phyloP scores from a whole-genome alignment of 2,113 vertebrate genomes.

The Syrmaticus mikado region DNA sequence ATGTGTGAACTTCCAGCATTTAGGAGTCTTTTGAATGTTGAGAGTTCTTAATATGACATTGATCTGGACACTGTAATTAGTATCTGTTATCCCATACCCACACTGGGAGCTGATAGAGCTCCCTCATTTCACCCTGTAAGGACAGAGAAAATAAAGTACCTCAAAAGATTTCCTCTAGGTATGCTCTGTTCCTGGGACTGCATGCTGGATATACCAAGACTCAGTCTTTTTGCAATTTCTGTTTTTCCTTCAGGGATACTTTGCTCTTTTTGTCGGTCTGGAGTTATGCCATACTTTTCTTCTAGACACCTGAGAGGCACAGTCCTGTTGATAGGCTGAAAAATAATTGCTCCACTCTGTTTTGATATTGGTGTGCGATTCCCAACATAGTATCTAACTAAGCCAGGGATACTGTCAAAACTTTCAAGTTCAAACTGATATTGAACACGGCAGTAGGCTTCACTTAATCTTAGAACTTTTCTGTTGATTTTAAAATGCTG shows the following conservation, averaged over 20 bases:
- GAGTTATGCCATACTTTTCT: slow-evolving; percentile 85
- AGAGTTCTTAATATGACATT: background rate
- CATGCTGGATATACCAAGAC: slow-evolving; percentile 82
- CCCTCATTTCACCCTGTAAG: background rate
- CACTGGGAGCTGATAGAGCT: background rate
- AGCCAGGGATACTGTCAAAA: slow-evolving; percentile 91
- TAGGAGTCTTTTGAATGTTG: background rate
- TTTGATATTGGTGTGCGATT: slow-evolving; percentile 91
- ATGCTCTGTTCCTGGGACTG: slow-evolving; percentile 77
- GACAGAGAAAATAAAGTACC: slow-evolving; percentile 74
- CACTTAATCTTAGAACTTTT: slow-evolving; percentile 86
- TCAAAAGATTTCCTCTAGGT: slow-evolving; percentile 83
- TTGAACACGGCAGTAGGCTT: slow-evolving; percentile 92
- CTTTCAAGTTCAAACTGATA: slow-evolving; percentile 92
- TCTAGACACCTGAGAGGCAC: slow-evolving; percentile 92
- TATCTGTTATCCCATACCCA: background rate
- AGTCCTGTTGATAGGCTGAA: slow-evolving; percentile 92
- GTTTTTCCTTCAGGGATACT: slow-evolving; percentile 72
- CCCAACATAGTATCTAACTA: slow-evolving; percentile 94
- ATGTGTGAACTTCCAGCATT: background rate
- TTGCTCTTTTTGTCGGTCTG: slow-evolving; percentile 44
- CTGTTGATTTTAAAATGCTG: slow-evolving; percentile 98
- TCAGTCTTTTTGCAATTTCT: slow-evolving; percentile 85
- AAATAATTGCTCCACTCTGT: slow-evolving; percentile 94
- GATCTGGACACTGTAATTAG: background rate